Evolutionary conservation across 2,113 vertebrate genomes (phyloP).

Genomic region (Pyxicephalus adspersus): DNA sequence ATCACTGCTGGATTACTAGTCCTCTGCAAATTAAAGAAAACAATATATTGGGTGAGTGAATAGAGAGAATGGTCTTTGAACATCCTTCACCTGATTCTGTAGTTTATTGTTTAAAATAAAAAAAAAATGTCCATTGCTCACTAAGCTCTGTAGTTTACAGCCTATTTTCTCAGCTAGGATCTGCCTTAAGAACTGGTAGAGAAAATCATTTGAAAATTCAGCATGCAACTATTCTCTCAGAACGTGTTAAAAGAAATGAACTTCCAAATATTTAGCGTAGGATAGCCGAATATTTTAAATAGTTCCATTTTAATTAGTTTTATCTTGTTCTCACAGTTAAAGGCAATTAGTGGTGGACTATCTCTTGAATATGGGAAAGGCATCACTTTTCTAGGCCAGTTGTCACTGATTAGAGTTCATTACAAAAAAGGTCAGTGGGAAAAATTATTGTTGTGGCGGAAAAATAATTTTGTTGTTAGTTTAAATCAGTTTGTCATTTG

Average conservation of each 20-base stretch:
- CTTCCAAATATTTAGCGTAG: background rate
- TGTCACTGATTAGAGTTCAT: slow-evolving; percentile 63
- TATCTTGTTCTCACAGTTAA: slow-evolving; percentile 43
- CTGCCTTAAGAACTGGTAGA: background rate
- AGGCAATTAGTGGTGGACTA: slow-evolving; percentile 65
- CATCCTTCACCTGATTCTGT: too few relatives aligned
- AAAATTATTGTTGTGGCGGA: slow-evolving; percentile 56
- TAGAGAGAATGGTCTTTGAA: too few relatives aligned
- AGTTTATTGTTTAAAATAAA: too few relatives aligned
- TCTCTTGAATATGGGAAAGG: slow-evolving; percentile 59
- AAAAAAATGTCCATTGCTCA: too few relatives aligned
- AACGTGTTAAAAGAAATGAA: background rate
- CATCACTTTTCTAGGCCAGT: slow-evolving; percentile 44
- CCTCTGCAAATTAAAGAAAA: too few relatives aligned
- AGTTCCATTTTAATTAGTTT: slow-evolving; percentile 34
- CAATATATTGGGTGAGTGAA: too few relatives aligned
- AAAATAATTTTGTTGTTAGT: slow-evolving; percentile 35
- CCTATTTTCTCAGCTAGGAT: too few relatives aligned
- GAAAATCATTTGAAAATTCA: background rate
- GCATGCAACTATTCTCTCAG: too few relatives aligned
- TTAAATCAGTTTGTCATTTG: slow-evolving; percentile 65
- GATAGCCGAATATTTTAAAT: slow-evolving; percentile 18
- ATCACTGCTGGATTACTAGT: too few relatives aligned
- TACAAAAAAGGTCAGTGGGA: slow-evolving; percentile 62
- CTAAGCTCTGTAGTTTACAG: too few relatives aligned